Evolutionary conservation across 2,113 vertebrate species (phyloP).

Genomic region (Propithecus coquereli): DNA sequence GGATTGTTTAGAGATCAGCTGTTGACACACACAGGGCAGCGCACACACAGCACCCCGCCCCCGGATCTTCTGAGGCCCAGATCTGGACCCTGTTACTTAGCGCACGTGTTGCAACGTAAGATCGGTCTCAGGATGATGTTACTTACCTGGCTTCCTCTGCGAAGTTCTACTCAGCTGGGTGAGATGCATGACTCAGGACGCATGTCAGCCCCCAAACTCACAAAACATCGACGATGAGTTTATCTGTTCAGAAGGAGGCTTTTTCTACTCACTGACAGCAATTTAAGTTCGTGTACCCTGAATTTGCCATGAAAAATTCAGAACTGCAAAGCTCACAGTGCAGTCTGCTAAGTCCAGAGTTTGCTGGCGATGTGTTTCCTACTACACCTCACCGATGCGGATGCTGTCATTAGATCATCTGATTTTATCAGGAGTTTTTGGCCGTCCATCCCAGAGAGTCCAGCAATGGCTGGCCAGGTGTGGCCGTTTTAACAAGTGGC

Average conservation of each 20-base stretch:
- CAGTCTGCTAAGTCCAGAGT: neutral
- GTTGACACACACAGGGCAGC: too few species aligned
- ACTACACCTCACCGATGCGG: accelerated
- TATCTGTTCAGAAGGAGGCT: neutral
- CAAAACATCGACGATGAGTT: neutral
- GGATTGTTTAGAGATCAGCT: neutral
- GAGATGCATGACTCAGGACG: accelerated
- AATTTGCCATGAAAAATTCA: neutral
- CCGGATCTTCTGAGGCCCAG: accelerated
- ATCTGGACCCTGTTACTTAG: neutral
- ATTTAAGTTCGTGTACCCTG: neutral
- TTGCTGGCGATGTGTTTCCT: accelerated
- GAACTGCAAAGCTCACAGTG: accelerated
- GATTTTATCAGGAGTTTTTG: accelerated
- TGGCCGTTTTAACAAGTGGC: neutral
- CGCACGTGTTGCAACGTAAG: accelerated
- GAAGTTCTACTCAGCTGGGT: accelerated
- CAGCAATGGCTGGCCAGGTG: accelerated
- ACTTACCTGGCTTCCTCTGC: accelerated
- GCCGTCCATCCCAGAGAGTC: neutral
- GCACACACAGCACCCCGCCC: accelerated
- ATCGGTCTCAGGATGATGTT: accelerated
- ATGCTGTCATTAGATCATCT: accelerated
- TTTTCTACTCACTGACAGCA: neutral
- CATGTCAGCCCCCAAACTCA: accelerated